Base-by-base conservation (phyloP, 2,888 invertebrate species). In the Tubulanus polymorphus region DNA sequence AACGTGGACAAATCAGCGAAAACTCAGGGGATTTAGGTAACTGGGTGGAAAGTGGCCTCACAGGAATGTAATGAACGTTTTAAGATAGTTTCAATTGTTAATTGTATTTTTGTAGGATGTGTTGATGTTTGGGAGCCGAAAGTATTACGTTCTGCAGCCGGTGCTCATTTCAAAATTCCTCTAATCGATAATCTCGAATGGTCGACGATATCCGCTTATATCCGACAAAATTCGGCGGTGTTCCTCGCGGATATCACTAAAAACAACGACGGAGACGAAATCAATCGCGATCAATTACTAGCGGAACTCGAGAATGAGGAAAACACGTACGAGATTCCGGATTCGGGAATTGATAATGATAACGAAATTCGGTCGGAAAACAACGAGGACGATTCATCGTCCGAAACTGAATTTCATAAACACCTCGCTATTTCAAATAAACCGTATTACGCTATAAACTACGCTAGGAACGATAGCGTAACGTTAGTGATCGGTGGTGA, bases 71-170 rank as follows among this genome's bases (percentile, higher is more conserved):
- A 12, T 35, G n/a, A 35, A 15, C 35, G 12, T 35, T 35, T n/a
- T 15, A 35, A 15, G n/a, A n/a, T n/a, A n/a, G n/a, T n/a, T n/a
- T n/a, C n/a, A n/a, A n/a, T n/a, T n/a, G n/a, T n/a, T n/a, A n/a
- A n/a, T n/a, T n/a, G n/a, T n/a, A n/a, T 15, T 49, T 26, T 52
- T 55, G 12, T 60, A 73, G 91, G 91, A 51, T 93, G 93, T 79
- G 90, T 88, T 1, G 90, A 93, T 80, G 81, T 89, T 0, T 95
- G 94, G 94, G 89, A 92, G 59, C 81, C 87, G 0, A 95, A 94
- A 82, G 91, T 93, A 0, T 78, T 94, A 29, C 83, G 93, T 66
- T 86, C 89, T 64, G 91, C 87, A 3, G 85, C 88, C 59, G 94
- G 94, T 1, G 88, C 90, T 2, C 93, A 94, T 75, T 94, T 93